These are phyloP conservation scores for Limnephilus lunatus DNA, from an alignment of 2,888 invertebrate genomes.

Conservation along the genomic window DNA sequence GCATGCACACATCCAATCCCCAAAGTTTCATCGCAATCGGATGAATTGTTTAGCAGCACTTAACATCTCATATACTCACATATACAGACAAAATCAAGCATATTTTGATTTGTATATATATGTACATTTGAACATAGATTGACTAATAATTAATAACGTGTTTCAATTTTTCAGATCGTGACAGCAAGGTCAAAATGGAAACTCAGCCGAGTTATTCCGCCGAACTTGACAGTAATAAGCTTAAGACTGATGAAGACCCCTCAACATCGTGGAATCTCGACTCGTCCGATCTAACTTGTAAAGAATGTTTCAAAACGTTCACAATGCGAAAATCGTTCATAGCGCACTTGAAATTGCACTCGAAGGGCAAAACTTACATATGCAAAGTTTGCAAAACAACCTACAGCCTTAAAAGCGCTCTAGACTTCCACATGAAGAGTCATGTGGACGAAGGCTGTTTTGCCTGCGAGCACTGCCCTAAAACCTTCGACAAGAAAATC, in stretches of 20 bases:
- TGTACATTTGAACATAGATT: too few relatives aligned
- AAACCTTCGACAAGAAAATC: constrained; percentile 4
- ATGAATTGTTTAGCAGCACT: too few relatives aligned
- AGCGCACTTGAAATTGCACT: constrained; percentile 15
- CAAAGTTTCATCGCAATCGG: too few relatives aligned
- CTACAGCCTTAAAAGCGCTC: constrained; percentile 18
- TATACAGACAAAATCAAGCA: too few relatives aligned
- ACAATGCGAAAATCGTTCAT: not conserved
- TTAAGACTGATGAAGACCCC: not conserved
- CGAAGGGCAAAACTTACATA: constrained; percentile 40
- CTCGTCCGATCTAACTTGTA: not conserved
- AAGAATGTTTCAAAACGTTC: not conserved
- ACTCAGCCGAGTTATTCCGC: not conserved
- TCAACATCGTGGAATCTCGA: not conserved
- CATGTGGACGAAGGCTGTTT: not conserved
- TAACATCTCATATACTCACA: too few relatives aligned
- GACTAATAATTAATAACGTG: not conserved
- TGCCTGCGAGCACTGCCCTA: not conserved
- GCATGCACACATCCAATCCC: too few relatives aligned
- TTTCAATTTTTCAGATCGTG: not conserved
- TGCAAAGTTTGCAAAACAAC: constrained; percentile 47
- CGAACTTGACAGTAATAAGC: not conserved
- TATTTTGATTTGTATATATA: too few relatives aligned
- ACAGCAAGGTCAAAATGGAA: not conserved
- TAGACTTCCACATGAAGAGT: not conserved